A percentile compares a stretch with the other conserved stretches of the same genome.
Evolutionary conservation across 1,140 invertebrate species (phyloP).

Genomic region (Galendromus occidentalis): DNA sequence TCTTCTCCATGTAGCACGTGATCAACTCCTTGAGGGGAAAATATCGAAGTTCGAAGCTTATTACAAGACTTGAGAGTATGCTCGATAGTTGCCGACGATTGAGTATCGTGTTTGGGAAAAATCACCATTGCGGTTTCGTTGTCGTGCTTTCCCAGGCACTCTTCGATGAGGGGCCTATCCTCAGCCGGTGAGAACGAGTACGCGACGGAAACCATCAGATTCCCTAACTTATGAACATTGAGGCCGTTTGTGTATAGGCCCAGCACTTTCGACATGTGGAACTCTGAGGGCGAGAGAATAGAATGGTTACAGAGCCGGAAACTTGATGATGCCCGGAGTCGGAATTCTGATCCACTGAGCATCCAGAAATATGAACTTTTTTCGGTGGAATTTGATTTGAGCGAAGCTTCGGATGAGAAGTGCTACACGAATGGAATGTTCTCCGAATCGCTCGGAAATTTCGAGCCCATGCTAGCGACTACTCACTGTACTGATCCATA

Average conservation of each 20-base stretch:
- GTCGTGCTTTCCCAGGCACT: conserved; percentile 2
- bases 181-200: conserved; percentile 6
- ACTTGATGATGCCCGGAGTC: too few species aligned
- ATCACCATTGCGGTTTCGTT: neutral
- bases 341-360: too few species aligned
- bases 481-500: conserved; percentile 8
- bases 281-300: neutral
- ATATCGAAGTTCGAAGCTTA: neutral
- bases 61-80: neutral
- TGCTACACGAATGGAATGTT: too few species aligned
- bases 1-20: conserved; percentile 9
- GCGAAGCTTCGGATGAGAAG: too few species aligned
- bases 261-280: conserved; percentile 10
- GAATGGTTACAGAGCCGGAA: too few species aligned
- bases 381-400: too few species aligned
- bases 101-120: neutral
- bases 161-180: neutral
- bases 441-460: too few species aligned
- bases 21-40: neutral
- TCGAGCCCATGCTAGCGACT: too few species aligned
- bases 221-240: neutral
- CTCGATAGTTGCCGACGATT: neutral
- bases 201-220: neutral
- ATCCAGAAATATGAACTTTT: too few species aligned
- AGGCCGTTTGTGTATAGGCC: neutral